phyloP scores from a whole-genome alignment of 2,888 invertebrate species.

The Aphelenchoides bicaudatus region DNA sequence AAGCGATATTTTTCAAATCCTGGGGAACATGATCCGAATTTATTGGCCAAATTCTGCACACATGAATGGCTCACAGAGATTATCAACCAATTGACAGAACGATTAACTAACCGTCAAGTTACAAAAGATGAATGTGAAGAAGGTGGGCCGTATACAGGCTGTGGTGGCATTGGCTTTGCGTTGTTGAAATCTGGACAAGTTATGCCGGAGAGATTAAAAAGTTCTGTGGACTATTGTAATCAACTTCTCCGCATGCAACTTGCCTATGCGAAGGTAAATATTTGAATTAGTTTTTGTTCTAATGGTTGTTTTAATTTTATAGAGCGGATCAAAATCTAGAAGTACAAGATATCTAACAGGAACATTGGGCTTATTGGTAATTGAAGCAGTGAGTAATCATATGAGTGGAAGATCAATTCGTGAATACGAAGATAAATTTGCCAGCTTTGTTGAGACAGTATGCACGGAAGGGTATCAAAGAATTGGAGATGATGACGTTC shows the following conservation, averaged over 20 bases:
- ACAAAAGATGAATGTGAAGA: neutral
- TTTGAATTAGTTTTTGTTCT: conserved; percentile 14
- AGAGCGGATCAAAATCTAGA: conserved; percentile 19
- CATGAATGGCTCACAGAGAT: conserved; percentile 27
- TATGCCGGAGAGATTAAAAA: conserved; percentile 17
- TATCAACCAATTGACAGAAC: neutral
- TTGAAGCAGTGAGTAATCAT: conserved; percentile 18
- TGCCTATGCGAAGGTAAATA: conserved; percentile 41
- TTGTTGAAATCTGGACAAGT: conserved; percentile 18
- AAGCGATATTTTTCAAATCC: conserved; percentile 35
- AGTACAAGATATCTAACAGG: conserved; percentile 29
- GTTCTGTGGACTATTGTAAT: conserved; percentile 9
- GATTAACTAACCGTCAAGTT: conserved; percentile 10
- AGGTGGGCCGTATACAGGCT: conserved; percentile 27
- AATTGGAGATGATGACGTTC: conserved; percentile 70
- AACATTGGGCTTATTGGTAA: conserved; percentile 23
- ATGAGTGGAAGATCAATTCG: conserved; percentile 20
- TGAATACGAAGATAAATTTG: neutral
- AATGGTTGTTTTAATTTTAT: neutral
- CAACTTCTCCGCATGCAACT: conserved; percentile 19
- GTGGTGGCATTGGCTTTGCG: conserved; percentile 23
- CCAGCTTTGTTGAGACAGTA: conserved; percentile 22
- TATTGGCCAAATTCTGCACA: conserved; percentile 14
- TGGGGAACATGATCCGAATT: conserved; percentile 13
- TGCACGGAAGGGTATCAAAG: conserved; percentile 28